These are phyloP conservation scores for Haemorhous mexicanus DNA, from an alignment of 2,113 vertebrate species.

Conservation along the genomic window DNA sequence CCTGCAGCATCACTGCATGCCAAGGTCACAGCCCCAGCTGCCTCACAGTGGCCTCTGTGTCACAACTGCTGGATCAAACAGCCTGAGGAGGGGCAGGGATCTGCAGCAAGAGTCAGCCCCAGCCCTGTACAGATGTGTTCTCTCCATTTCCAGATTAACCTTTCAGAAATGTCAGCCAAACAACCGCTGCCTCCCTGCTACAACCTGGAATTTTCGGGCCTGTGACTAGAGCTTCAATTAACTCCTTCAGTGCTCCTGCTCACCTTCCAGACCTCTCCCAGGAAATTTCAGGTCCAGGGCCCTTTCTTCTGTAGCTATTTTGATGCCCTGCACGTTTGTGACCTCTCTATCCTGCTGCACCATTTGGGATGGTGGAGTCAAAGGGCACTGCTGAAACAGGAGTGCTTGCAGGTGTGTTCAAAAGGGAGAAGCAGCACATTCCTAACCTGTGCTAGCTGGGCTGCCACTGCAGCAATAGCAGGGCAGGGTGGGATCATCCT, in stretches of 20 bases:
- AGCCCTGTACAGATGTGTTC: not conserved
- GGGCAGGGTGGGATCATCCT: not conserved
- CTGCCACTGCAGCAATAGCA: not conserved
- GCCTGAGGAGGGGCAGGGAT: not conserved
- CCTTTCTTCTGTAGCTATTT: not conserved
- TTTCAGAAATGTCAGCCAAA: conserved; percentile 55
- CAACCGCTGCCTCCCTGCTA: not conserved
- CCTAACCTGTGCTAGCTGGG: not conserved
- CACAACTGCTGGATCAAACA: not conserved
- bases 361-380: not conserved
- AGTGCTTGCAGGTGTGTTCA: not conserved
- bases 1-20: not conserved
- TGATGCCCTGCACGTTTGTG: not conserved
- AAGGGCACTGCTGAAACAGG: not conserved
- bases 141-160: conserved; percentile 20
- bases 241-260: not conserved
- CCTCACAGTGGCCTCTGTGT: not conserved
- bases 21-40: not conserved
- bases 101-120: not conserved
- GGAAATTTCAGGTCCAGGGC: not conserved
- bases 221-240: conserved; percentile 21
- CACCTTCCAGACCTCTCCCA: not conserved
- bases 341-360: not conserved
- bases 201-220: not conserved
- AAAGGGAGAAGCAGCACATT: not conserved